Evolutionary conservation across 2,113 vertebrate species (phyloP).

Genomic region (Diadophis punctatus): DNA sequence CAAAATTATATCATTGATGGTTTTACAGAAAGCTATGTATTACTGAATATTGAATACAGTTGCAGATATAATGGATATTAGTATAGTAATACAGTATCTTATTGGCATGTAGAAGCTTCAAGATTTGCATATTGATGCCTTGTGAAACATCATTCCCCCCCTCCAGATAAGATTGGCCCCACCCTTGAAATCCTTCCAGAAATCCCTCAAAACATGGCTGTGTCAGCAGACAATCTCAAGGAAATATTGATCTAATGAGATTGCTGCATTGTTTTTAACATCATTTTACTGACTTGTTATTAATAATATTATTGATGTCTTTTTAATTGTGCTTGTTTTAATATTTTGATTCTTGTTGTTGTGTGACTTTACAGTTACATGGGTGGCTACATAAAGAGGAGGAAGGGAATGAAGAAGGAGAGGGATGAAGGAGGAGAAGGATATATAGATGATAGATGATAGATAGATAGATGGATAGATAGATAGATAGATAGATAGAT

Average conservation of each 20-base stretch:
- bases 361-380: too few species aligned
- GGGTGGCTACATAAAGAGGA: too few species aligned
- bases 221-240: background rate
- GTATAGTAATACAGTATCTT: background rate
- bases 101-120: background rate
- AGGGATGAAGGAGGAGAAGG: too few species aligned
- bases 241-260: background rate
- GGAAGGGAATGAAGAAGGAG: too few species aligned
- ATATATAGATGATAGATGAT: too few species aligned
- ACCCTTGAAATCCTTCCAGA: background rate
- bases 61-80: background rate
- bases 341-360: too few species aligned
- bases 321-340: too few species aligned
- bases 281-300: too few species aligned
- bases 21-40: background rate
- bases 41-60: background rate
- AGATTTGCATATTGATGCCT: background rate
- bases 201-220: background rate
- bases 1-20: background rate
- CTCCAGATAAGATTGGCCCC: background rate
- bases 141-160: background rate
- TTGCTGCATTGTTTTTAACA: too few species aligned
- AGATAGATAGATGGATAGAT: too few species aligned
- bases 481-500: too few species aligned
- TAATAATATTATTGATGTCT: too few species aligned